Evolutionary conservation across 1,140 invertebrate species (phyloP).

Genomic region (Orius insidiosus): DNA sequence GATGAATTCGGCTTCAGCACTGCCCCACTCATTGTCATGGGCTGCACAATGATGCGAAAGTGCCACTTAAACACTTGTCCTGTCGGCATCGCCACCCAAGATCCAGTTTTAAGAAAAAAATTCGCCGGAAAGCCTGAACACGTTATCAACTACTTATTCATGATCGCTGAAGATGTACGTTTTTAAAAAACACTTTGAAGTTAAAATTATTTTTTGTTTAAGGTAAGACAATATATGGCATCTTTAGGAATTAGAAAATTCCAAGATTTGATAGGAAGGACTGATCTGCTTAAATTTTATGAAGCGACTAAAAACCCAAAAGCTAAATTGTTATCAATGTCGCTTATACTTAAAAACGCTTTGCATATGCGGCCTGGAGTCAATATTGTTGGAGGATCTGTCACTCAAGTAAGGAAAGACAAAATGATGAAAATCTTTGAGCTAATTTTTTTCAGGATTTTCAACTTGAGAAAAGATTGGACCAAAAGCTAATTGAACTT

Average conservation of each 20-base stretch:
- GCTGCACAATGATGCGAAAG: constrained; percentile 99
- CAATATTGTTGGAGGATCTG: constrained; percentile 79
- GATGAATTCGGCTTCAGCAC: constrained; percentile 99
- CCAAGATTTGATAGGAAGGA: constrained; percentile 87
- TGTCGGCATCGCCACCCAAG: constrained; percentile 95
- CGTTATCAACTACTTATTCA: constrained; percentile 94
- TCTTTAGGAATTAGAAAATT: constrained; percentile 73
- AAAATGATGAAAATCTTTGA: background rate
- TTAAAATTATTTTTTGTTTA: constrained; percentile 8
- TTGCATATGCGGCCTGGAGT: constrained; percentile 72
- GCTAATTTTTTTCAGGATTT: constrained; percentile 55
- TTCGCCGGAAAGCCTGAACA: constrained; percentile 96
- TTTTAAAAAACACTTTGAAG: constrained; percentile 8
- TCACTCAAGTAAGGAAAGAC: constrained; percentile 33
- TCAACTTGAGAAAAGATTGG: constrained; percentile 72
- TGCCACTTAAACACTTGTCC: constrained; percentile 99
- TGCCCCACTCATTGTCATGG: constrained; percentile 88
- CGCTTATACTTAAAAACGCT: constrained; percentile 74
- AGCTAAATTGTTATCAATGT: constrained; percentile 70
- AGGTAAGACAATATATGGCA: constrained; percentile 77
- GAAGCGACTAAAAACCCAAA: constrained; percentile 49
- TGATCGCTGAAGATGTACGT: constrained; percentile 86
- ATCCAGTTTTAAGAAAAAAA: constrained; percentile 86
- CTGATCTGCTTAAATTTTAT: constrained; percentile 59
- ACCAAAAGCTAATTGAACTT: constrained; percentile 66